Base-by-base conservation (phyloP, 2,888 invertebrate species). In the Pheosia gnoma region DNA sequence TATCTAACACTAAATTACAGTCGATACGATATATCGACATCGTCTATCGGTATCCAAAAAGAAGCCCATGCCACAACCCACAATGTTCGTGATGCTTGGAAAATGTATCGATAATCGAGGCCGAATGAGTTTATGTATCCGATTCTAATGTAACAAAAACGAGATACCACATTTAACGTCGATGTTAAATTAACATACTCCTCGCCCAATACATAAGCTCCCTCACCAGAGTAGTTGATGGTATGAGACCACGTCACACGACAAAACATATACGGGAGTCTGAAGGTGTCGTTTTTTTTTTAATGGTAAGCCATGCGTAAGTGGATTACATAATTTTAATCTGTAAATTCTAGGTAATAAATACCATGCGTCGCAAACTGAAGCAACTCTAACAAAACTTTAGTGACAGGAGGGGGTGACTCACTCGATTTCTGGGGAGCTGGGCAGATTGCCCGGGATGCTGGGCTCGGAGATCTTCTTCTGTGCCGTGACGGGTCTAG, bases 391-490 rank as follows among this genome's bases (percentile, higher is more conserved):
- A 59, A 47, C 36, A 53, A 47, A 25, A 25, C 25, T 59, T 38
- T 57, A 63, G 60, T 63, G 13, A 57, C 52, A 41, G 51, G 39
- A 25, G 25, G 43, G 6, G 25, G 69, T 38, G 11, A 85, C 96
- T 95, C 90, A 96, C 96, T 96, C 96, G 62, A 95, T 93, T 75
- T 96, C 96, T 0, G 96, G 96, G 1, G 96, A 95, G 45, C 95
- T 95, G 7, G 96, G 96, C 52, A 95, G 87, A 77, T 95, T 95
- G 1, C 94, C 93, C 1, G 93, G 90, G 75, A 95, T 94, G 59
- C 92, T 93, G 1, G 95, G 94, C 51, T 95, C 94, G 0, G 94
- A 94, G 63, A 91, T 91, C 68, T 94, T 91, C 81, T 94, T 91
- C 59, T 94, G 91, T 0, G 90, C 80, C 0, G 85, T 78, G 3